Base-by-base conservation (phyloP, 2,113 vertebrate genomes). In the Sarotherodon lohbergeri region DNA sequence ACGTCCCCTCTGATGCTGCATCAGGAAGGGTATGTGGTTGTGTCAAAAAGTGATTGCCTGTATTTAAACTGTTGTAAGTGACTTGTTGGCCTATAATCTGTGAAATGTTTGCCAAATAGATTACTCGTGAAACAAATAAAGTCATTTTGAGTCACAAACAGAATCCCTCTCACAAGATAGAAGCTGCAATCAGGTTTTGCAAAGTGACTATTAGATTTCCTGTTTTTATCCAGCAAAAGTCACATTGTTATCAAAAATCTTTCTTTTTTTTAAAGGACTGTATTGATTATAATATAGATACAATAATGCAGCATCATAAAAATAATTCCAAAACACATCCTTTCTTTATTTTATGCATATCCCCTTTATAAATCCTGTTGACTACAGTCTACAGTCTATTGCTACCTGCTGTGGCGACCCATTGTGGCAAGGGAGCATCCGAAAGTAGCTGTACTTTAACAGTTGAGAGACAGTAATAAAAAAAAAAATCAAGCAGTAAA, bases 361-460 rank as follows among this genome's bases (percentile, higher is more conserved):
- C 3, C 0, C 10, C 34, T 66, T 39, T 5, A 66, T 66, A 66
- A 66, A 66, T 1, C 61, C 0, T 8, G 34, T 22, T 66, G 34
- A 66, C 61, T 66, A 66, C 34, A 66, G 34, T 39, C 36, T 36
- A 9, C 34, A 8, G 36, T 36, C 9, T 36, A 36, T 36, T 36
- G 36, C 36, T 8, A 66, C 19, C 34, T 39, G 19, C 19, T 66
- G 61, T 39, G 12, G 61, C 6, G 61, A 39, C 61, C 61, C 39
- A 34, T 66, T 22, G 61, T 66, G 34, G 61, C 34, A 22, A 39
- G 19, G 6, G 61, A 13, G 2, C 61, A 5, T 66, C 2, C 19
- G 12, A 13, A 39, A 66, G 61, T 66, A 66, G 0, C 9, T 1
- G 0, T 27, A 27, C 0, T 73, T 11, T 46, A 1, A 27, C 0